Conservation (phyloP, 2,797 vertebrate species). For the Intellagama lesueurii region DNA sequence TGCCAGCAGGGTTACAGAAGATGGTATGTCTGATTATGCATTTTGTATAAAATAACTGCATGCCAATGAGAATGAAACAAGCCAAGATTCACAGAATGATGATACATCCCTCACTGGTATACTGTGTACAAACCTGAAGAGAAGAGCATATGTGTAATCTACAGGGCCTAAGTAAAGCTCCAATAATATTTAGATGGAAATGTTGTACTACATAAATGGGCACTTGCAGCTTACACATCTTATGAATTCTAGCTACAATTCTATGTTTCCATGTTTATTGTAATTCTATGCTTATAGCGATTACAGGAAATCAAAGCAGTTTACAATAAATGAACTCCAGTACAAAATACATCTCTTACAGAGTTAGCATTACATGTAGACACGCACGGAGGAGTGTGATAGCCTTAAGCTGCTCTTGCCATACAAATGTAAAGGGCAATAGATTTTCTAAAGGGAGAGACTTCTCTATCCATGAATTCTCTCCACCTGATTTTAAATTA, state of each 20-base stretch:
- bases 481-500: not conserved
- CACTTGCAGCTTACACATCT: not conserved
- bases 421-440: too few species aligned
- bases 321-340: not conserved
- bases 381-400: too few species aligned
- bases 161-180: constrained; percentile 12
- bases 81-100: constrained; percentile 25
- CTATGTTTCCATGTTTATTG: not conserved
- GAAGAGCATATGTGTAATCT: not conserved
- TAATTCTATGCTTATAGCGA: not conserved
- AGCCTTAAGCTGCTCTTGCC: too few species aligned
- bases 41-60: not conserved
- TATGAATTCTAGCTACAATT: not conserved
- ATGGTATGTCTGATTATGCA: not conserved
- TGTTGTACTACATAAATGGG: constrained; percentile 5
- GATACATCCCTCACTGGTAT: constrained; percentile 14
- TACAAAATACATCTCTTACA: not conserved
- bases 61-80: constrained; percentile 25
- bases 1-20: constrained; percentile 3
- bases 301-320: not conserved
- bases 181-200: constrained; percentile 28
- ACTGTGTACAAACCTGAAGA: constrained; percentile 24
- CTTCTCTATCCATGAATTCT: not conserved
- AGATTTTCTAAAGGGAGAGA: not conserved
- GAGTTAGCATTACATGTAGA: not conserved